These are phyloP conservation scores for Atractosteus spatula DNA, from an alignment of 2,113 vertebrate species.

Conservation along the genomic window DNA sequence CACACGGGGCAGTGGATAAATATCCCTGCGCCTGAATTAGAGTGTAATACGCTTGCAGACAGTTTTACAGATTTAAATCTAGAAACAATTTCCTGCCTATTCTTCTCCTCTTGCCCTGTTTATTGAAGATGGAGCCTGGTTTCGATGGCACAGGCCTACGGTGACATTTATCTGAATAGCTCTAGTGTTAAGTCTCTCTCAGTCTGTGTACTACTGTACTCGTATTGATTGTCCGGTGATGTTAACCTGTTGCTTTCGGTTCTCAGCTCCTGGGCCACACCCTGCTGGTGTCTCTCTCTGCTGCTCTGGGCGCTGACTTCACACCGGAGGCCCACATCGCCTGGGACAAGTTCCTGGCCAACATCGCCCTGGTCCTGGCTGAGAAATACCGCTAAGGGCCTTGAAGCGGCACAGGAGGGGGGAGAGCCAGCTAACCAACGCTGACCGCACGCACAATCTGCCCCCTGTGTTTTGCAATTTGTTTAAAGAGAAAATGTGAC, in stretches of 20 bases:
- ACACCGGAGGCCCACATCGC: constrained; percentile 35
- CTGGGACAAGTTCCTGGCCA: constrained; percentile 39
- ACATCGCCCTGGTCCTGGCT: constrained; percentile 28
- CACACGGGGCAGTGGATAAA: too few species aligned
- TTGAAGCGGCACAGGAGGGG: neutral
- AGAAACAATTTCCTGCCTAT: neutral
- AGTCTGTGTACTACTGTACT: too few species aligned
- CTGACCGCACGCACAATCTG: neutral
- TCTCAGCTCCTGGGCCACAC: constrained; percentile 34
- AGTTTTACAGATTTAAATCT: neutral
- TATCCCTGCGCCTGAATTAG: too few species aligned
- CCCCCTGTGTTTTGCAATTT: neutral
- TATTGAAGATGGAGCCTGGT: too few species aligned
- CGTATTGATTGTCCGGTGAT: too few species aligned
- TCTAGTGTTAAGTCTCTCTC: too few species aligned
- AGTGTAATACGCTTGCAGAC: neutral
- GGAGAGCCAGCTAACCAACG: neutral
- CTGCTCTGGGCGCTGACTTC: constrained; percentile 22
- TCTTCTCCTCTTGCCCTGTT: neutral
- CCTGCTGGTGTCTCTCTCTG: constrained; percentile 20
- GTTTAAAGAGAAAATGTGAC: neutral
- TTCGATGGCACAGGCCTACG: too few species aligned
- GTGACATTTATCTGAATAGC: too few species aligned
- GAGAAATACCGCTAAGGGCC: constrained; percentile 33
- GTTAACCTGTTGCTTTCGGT: too few species aligned